Percentiles rank a stretch among this genome's conserved stretches.
phyloP scores from a whole-genome alignment of 2,888 invertebrate species.

The Drosophila acutilabella region DNA sequence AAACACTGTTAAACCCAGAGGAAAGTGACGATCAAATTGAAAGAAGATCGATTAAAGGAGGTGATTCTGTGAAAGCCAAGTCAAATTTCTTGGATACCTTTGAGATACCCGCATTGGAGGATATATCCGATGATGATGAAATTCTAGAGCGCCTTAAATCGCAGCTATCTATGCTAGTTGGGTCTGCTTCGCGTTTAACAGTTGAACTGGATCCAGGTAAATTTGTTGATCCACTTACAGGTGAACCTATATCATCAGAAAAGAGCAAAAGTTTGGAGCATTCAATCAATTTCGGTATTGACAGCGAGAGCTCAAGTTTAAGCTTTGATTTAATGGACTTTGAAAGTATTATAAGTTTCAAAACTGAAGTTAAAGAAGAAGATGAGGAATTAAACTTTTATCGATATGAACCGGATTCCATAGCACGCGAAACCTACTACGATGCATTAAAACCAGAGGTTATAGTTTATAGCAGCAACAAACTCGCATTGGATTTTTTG shows the following conservation, averaged over 20 bases:
- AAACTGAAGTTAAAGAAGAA: background rate
- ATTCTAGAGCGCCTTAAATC: background rate
- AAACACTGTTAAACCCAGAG: too few species aligned
- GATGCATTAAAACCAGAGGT: background rate
- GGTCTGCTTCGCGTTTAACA: background rate
- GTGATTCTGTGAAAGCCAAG: constrained; percentile 43
- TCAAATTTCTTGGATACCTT: constrained; percentile 58
- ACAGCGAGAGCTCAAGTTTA: background rate
- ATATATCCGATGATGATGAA: constrained; percentile 33
- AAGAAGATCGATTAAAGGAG: background rate
- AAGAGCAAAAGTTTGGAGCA: background rate
- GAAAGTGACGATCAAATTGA: background rate
- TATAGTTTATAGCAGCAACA: background rate
- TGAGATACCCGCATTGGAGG: constrained; percentile 49
- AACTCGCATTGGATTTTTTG: constrained; percentile 52
- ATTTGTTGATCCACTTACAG: constrained; percentile 20
- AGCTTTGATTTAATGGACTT: background rate
- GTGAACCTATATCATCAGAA: background rate
- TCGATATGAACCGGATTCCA: background rate
- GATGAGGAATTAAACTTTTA: background rate
- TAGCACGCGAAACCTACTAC: background rate
- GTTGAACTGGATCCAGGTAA: background rate
- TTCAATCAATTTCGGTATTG: too few species aligned
- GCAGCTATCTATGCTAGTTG: background rate
- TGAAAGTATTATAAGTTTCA: background rate